A percentile compares a stretch with the other conserved stretches of the same genome.
Conservation (phyloP, 2,113 vertebrate species). For the Poecile atricapillus region DNA sequence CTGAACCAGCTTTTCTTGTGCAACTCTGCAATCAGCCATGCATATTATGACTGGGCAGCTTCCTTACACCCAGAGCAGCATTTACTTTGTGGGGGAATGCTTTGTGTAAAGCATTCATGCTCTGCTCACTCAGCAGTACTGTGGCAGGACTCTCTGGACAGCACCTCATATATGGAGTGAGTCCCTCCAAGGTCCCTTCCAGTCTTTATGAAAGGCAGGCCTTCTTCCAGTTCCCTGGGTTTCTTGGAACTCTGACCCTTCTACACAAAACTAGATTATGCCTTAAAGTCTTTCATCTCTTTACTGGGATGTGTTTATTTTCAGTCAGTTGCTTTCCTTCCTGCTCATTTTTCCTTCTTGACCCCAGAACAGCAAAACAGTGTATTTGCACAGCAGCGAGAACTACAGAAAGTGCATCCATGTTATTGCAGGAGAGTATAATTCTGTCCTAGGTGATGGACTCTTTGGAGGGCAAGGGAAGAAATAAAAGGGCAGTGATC, state of each 20-base stretch:
- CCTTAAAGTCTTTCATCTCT: background rate
- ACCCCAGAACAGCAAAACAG: background rate
- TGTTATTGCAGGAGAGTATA: background rate
- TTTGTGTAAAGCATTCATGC: background rate
- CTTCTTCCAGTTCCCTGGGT: background rate
- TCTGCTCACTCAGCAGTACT: background rate
- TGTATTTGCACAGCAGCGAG: background rate
- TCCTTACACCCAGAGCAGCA: background rate
- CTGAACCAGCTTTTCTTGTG: background rate
- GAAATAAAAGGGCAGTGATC: background rate
- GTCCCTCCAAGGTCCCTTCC: background rate
- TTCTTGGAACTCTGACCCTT: background rate
- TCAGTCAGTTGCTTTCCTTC: background rate
- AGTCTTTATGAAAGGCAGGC: background rate
- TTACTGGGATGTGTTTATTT: background rate
- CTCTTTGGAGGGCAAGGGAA: background rate
- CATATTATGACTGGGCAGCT: background rate
- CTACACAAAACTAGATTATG: background rate
- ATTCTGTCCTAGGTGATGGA: background rate
- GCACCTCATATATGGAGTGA: background rate
- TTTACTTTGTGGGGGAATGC: background rate
- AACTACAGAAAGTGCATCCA: background rate
- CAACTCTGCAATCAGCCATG: background rate
- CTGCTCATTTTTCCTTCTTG: background rate
- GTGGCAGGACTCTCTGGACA: background rate